A percentile compares a stretch with the other conserved stretches of the same genome.
Evolutionary conservation across 2,113 vertebrate species (phyloP).

Genomic region (Muntiacus reevesi): DNA sequence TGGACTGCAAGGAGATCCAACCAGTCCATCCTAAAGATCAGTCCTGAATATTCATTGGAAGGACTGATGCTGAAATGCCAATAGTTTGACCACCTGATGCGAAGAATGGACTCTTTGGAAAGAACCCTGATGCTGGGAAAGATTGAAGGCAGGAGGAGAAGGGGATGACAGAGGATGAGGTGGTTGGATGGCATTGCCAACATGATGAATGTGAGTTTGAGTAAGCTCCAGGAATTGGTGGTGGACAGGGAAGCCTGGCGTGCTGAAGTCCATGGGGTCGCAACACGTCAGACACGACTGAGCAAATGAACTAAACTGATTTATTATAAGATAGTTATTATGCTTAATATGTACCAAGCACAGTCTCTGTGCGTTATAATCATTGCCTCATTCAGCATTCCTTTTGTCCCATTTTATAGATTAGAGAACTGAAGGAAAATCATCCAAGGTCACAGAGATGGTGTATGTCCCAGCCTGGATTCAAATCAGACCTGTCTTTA

Average conservation of each 20-base stretch:
- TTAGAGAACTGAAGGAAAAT: background rate
- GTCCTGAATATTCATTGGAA: background rate
- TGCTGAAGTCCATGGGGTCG: background rate
- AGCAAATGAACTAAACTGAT: background rate
- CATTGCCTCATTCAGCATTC: background rate
- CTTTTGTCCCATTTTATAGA: background rate
- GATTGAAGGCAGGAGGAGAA: background rate
- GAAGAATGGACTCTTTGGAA: background rate
- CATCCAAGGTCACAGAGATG: background rate
- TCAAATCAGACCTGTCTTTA: background rate
- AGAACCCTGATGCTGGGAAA: background rate
- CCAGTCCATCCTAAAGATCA: background rate
- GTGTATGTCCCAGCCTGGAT: background rate
- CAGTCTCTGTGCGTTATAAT: background rate
- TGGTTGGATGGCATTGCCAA: rapidly evolving
- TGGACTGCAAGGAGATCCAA: background rate
- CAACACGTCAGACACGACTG: rapidly evolving
- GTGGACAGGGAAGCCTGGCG: background rate
- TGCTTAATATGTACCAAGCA: background rate
- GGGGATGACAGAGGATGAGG: background rate
- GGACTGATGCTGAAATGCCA: background rate
- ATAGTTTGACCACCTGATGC: background rate
- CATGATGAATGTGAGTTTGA: background rate
- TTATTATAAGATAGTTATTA: background rate
- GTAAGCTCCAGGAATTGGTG: background rate